Base-by-base conservation (phyloP, 1,140 invertebrate species). In the Hylyphantes graminicola region DNA sequence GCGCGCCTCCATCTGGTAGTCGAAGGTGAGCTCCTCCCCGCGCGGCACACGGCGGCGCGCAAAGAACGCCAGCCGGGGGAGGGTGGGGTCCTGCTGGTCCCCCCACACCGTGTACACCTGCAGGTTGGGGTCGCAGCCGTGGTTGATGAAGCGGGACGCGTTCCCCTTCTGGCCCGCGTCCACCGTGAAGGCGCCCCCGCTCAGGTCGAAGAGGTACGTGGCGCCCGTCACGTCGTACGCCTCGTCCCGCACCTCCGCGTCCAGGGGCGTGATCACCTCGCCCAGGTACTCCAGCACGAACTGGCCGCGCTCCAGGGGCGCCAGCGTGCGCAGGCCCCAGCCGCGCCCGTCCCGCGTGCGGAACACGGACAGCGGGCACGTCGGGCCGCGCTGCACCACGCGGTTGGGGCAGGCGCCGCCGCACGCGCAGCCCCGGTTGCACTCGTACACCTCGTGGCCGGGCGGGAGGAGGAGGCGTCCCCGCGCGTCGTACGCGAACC, bases 271-370 rank as follows among this genome's bases (percentile, higher is more conserved):
- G 21, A 99, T 97, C 68, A 98, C 90, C 89, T 99, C 97, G 12
- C 97, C 97, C 0, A 98, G 96, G 89, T 98, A 98, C 89, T 96
- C 98, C 97, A 85, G 97, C 4, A 98, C 93, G 90, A 98, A 98
- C 87, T 94, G 93, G 51, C 96, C 95, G 92, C 90, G 94, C 88
- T 92, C 93, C 21, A 98, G 93, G 73, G 93, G 90, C 68, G 93
- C 93, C 0, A 94, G 88, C 0, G 93, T 92, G 87, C 93, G 94
- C 0, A 98, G 90, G 7, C 97, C 97, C 95, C 97, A 98, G 2
- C 97, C 97, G 13, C 79, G 73, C 15, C 79, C 79, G 64, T 81
- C 73, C 35, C 51, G 53, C 21, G 79, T 81, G 61, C 67, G 12
- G 73, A 81, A 73, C n/a, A 99, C 95, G 15, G 68, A 35, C 21